These are phyloP conservation scores for Meriones unguiculatus DNA, from an alignment of 2,113 vertebrate species.

Conservation along the genomic window DNA sequence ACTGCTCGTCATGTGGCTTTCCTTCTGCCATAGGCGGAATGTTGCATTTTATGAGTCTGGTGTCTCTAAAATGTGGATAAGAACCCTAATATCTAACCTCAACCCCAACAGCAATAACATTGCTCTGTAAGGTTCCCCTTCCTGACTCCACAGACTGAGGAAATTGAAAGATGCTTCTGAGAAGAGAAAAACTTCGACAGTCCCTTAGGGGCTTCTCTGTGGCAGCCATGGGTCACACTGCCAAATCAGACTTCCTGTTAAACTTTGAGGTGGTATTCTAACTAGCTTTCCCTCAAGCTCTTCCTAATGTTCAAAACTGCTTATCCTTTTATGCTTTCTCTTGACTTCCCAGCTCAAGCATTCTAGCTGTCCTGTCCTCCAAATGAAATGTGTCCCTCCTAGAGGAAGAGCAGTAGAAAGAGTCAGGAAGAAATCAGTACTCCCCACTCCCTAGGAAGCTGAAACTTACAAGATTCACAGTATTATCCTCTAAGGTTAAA, in stretches of 20 bases:
- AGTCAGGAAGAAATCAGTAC: background rate
- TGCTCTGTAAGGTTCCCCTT: fast-evolving
- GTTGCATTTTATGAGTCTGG: background rate
- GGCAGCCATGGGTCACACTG: background rate
- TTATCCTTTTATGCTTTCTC: background rate
- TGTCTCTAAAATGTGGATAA: background rate
- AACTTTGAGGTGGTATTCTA: background rate
- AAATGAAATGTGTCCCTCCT: background rate
- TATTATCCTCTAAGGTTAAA: background rate
- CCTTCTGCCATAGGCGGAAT: background rate
- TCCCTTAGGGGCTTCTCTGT: background rate
- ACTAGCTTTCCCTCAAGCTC: background rate
- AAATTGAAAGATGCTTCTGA: background rate
- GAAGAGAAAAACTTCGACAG: background rate
- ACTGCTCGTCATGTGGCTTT: background rate
- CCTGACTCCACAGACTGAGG: background rate
- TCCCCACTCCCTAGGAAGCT: background rate
- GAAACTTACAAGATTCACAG: background rate
- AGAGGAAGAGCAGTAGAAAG: too few species aligned
- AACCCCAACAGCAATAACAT: background rate
- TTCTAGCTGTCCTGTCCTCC: background rate
- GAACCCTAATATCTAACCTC: background rate
- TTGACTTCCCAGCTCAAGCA: background rate
- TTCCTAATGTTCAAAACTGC: background rate
- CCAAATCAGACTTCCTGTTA: background rate